These are phyloP conservation scores for Epistrophella euchroma DNA, from an alignment of 2,888 invertebrate genomes.

Conservation along the genomic window DNA sequence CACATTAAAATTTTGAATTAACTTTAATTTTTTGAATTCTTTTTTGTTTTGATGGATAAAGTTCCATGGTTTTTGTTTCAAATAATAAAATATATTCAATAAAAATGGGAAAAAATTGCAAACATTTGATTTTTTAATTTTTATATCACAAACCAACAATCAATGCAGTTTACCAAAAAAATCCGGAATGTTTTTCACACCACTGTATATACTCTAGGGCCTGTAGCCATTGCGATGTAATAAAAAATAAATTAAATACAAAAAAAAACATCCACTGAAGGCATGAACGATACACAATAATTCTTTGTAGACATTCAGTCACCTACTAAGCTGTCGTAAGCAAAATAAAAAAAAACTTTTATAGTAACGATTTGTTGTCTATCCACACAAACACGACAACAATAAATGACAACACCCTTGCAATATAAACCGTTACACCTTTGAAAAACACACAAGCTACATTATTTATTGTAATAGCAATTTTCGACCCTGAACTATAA, in stretches of 20 bases:
- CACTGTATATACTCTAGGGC: neutral
- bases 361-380: neutral
- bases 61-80: no score
- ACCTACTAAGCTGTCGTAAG: neutral
- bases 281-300: constrained; percentile 29
- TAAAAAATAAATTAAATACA: constrained; percentile 3
- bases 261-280: neutral
- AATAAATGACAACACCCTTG: constrained; percentile 19
- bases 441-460: constrained; percentile 1
- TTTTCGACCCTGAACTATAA: constrained; percentile 35
- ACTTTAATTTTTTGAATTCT: no score
- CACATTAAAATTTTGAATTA: no score
- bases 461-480: constrained; percentile 7
- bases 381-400: neutral
- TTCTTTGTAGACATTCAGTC: constrained; percentile 33
- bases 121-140: no score
- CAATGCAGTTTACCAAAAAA: no score
- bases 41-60: no score
- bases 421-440: constrained; percentile 27
- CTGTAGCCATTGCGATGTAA: neutral
- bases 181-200: no score
- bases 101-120: no score
- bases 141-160: no score
- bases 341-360: constrained; percentile 2
- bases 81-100: no score